Evolutionary conservation across 2,888 invertebrate species (phyloP), one percentile per base, ranked within the genome.

Genomic region (Sinohyriopsis cumingii): DNA sequence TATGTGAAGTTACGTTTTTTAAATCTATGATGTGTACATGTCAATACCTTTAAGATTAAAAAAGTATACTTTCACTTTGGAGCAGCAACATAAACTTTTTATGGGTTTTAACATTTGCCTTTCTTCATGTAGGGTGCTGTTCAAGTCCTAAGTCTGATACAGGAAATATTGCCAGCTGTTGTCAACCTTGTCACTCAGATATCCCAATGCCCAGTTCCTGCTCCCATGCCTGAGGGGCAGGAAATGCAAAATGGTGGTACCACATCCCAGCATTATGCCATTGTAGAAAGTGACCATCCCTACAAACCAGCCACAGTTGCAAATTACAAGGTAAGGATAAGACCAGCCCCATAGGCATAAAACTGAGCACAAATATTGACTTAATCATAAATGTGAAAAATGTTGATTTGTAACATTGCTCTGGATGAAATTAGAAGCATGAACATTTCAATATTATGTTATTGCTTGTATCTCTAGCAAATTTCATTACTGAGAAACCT

Each of bases 241-340:
- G 73, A 76, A 59, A 70, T 77, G 55, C 71, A 55, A 9, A 80
- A 81, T 33, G 76, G 74, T 33, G 78, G 78, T 7, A 96, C 95
- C 45, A 95, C 96, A 2, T 95, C 95, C 72, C 94, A 94, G 86
- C 95, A 95, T 91, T 97, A 96, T 89, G 95, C 96, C 6, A 94
- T 96, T 92, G 93, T 97, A 1, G 98, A 99, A 91, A 97, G 97
- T 89, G 97, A 97, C 59, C 99, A 99, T 92, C 99, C 99, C 0
- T 99, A 99, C 90, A 95, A 95, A 89, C 94, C 96, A 59, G 90
- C 89, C 33, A 86, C 87, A 25, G 88, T 91, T 3, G 93, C 94
- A 59, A 95, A 95, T 87, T 96, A 95, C 90, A 93, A 94, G 94
- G 95, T 89, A 76, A 80, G 75, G 55, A 5, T 12, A 22, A 20